Base-by-base conservation (phyloP, 2,888 invertebrate genomes). In the Argyra leucocephala region DNA sequence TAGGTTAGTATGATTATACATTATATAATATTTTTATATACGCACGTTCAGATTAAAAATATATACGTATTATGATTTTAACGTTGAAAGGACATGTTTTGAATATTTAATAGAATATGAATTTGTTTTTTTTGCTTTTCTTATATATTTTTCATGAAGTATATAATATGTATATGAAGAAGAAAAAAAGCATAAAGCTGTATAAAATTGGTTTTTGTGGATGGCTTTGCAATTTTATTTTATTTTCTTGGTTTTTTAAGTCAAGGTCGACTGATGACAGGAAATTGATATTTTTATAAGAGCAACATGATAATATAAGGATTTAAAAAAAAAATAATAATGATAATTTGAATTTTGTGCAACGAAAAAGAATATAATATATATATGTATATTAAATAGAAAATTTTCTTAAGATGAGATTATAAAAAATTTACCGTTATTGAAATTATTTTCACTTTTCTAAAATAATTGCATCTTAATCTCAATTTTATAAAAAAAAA, bases 1-100 rank as follows among this genome's bases (percentile, higher is more conserved):
- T n/a, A n/a, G n/a, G n/a, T n/a, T n/a, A n/a, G n/a, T n/a, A n/a
- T n/a, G n/a, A n/a, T n/a, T n/a, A n/a, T n/a, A n/a, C n/a, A n/a
- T n/a, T n/a, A n/a, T n/a, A n/a, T n/a, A n/a, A n/a, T n/a, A 48
- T 48, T 18, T 48, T 15, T 3, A 48, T 48, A n/a, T 48, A 48
- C 48, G 15, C 48, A 31, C 31, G 31, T 31, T 31, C 10, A 18
- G 48, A 48, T 48, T 48, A 48, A 15, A 48, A 48, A 48, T 48
- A n/a, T n/a, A n/a, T n/a, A n/a, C n/a, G n/a, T n/a, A 48, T 48
- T 48, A 48, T 48, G 48, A 48, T 48, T 48, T 48, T 48, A 18
- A 48, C 18, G 48, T n/a, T 48, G 5, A n/a, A 48, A 48, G 7
- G 48, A 48, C 48, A 48, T 48, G 48, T 18, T 48, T 48, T 48